Base-by-base conservation (phyloP, 1,140 invertebrate species). In the Drosophila jambulina region DNA sequence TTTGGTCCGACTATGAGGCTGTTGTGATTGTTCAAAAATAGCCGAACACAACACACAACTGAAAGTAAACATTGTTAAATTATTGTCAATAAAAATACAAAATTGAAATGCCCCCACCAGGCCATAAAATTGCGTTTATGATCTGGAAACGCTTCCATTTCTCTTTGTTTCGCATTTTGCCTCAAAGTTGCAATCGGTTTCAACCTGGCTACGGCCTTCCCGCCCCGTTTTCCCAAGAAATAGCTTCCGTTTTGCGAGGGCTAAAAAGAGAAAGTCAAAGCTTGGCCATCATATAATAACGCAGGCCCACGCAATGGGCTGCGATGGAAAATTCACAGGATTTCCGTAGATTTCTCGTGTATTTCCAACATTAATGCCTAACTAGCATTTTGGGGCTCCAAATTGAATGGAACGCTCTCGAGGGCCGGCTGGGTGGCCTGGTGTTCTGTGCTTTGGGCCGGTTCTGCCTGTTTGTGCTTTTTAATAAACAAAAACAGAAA, bases 61-160 rank as follows among this genome's bases (percentile, higher is more conserved):
- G 56, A 88, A 84, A 78, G 84, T 88, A 88, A 88, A 88, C 84
- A 88, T 84, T 88, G 84, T 88, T 88, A 90, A 78, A 80, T 83
- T 83, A 84, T 78, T 88, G 84, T 71, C 84, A 80, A 88, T 88
- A 90, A 90, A 87, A 88, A 90, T 70, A 87, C 75, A 87, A 84
- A 70, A 61, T 53, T 56, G 46, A 67, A 84, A 78, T 86, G 61
- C 82, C 69, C 67, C 56, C 65, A 72, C 54, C 57, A 42, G 69
- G 58, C 59, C 59, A 84, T 90, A 69, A 78, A 90, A 84, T 78
- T 81, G 81, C 85, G 78, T 84, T 88, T 84, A 85, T 81, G 77
- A 75, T 64, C 72, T 60, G 69, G 75, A 80, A 88, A 79, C 64
- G 60, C 60, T 80, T 86, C 36, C 70, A 68, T 79, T 82, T 64